A percentile compares a stretch with the other conserved stretches of the same genome.
Conservation (phyloP, 30 jellyfish, hydroid and myxozoan genomes). For the Cassiopea xamachana region DNA sequence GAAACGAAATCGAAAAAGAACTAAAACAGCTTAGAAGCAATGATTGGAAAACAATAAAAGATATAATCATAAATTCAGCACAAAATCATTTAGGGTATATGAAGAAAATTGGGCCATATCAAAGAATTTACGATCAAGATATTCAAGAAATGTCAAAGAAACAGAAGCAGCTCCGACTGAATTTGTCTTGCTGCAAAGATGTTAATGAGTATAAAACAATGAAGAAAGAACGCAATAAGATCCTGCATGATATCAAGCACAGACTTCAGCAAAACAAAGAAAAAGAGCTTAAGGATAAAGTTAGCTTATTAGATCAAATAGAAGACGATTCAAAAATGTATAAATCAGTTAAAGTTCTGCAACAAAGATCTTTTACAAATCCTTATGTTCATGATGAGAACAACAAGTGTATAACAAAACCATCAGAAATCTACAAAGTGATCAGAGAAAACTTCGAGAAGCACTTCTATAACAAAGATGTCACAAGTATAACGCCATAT, state of each 20-base stretch:
- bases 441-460: constrained; percentile 8
- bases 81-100: no score
- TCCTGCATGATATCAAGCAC: background rate
- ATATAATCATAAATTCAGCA: no score
- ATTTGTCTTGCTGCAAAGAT: background rate
- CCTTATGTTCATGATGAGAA: background rate
- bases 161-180: background rate
- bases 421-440: constrained; percentile 34
- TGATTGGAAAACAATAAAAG: no score
- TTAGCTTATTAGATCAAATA: constrained; percentile 14
- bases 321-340: constrained; percentile 41
- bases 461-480: constrained; percentile 16
- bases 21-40: no score
- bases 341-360: no score
- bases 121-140: no score
- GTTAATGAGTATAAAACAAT: no score
- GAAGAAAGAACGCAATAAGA: no score
- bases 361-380: no score
- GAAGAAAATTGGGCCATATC: no score
- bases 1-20: no score
- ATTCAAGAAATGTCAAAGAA: no score
- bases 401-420: constrained; percentile 25
- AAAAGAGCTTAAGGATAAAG: constrained; percentile 5
- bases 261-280: constrained; percentile 13
- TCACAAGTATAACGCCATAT: background rate